Conservation (phyloP, 2,888 invertebrate species). For the Lasioglossum leucozonium region DNA sequence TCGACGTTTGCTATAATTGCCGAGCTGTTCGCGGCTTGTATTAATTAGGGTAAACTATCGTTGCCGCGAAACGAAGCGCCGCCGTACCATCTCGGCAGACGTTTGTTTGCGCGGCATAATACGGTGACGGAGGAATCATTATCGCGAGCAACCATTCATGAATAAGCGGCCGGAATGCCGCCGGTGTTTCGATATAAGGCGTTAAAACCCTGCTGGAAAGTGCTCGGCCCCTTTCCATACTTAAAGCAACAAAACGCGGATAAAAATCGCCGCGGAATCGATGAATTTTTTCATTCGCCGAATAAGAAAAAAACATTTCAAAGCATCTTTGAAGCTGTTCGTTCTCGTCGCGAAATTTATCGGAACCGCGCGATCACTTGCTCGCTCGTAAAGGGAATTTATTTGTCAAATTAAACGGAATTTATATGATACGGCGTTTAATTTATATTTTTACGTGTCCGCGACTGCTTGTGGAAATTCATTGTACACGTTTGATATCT, state of each 20-base stretch:
- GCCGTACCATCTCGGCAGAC: background rate
- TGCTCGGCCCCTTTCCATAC: background rate
- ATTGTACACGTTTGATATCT: background rate
- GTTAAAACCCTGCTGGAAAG: background rate
- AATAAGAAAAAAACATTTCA: too few relatives aligned
- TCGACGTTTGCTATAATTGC: constrained; percentile 35
- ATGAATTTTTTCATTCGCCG: background rate
- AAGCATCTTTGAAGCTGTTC: too few relatives aligned
- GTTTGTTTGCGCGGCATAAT: constrained; percentile 26
- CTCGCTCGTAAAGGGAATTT: background rate
- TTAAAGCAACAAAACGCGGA: background rate
- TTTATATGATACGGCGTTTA: background rate
- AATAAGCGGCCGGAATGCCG: constrained; percentile 10
- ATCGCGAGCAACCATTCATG: constrained; percentile 20
- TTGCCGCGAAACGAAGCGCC: background rate
- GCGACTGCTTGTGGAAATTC: too few relatives aligned
- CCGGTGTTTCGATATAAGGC: background rate
- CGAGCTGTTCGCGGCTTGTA: background rate
- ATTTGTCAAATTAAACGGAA: background rate
- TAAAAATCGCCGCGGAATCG: background rate
- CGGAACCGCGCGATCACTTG: background rate
- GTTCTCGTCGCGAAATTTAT: background rate
- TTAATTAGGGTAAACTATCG: constrained; percentile 31
- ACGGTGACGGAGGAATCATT: constrained; percentile 27
- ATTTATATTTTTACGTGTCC: too few relatives aligned